Conservation (phyloP, 1,140 invertebrate species). For the Hypsibius dujardini region DNA sequence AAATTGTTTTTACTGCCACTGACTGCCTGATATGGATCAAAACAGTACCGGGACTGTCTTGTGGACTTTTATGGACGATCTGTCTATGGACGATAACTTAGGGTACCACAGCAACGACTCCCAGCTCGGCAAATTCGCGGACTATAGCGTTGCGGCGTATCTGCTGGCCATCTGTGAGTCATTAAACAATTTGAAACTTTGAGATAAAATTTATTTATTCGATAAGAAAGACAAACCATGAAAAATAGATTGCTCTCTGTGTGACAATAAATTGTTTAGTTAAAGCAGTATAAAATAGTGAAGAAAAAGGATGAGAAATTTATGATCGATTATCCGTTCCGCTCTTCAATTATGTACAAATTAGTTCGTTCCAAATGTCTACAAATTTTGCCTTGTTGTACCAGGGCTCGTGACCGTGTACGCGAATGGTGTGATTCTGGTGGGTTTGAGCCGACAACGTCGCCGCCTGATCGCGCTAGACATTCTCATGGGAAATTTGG, state of each 20-base stretch:
- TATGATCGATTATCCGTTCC: too few species aligned
- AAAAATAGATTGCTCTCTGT: too few species aligned
- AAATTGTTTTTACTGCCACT: too few species aligned
- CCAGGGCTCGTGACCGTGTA: background rate
- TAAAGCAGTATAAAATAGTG: too few species aligned
- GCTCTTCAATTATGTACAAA: too few species aligned
- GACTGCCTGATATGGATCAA: too few species aligned
- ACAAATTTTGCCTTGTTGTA: background rate
- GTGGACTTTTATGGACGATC: too few species aligned
- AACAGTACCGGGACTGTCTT: too few species aligned
- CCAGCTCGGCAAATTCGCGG: background rate
- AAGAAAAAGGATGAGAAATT: too few species aligned
- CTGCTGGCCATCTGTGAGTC: background rate
- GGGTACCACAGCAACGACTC: background rate
- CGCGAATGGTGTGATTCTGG: background rate
- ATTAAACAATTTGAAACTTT: background rate
- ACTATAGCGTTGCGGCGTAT: background rate
- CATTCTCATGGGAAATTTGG: conserved; percentile 5
- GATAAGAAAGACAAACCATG: background rate
- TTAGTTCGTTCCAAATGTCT: background rate
- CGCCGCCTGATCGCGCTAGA: background rate
- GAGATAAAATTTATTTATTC: background rate
- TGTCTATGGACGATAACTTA: background rate
- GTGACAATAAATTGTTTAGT: too few species aligned
- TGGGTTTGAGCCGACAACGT: background rate